These are phyloP conservation scores for Rhimphoctona megacephalus DNA, from an alignment of 2,888 invertebrate genomes.

Conservation along the genomic window DNA sequence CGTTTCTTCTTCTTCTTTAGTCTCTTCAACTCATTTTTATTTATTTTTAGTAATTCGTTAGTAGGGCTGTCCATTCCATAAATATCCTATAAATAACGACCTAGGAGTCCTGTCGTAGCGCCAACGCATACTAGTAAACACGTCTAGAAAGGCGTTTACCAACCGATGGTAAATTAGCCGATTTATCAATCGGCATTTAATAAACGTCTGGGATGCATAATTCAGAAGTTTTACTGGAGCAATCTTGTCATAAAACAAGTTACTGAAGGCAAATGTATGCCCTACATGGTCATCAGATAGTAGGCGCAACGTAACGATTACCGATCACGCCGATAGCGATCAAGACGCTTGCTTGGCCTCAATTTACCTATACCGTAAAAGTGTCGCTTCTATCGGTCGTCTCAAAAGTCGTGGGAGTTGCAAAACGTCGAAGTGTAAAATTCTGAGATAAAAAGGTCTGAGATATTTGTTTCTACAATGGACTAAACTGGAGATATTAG, in stretches of 20 bases:
- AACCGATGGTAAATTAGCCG: slow-evolving; percentile 24
- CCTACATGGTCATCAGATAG: slow-evolving; percentile 13
- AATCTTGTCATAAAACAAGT: slow-evolving; percentile 17
- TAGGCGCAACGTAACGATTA: slow-evolving; percentile 67
- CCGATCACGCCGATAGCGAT: slow-evolving; percentile 64
- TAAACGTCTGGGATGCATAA: slow-evolving; percentile 15
- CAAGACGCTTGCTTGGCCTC: slow-evolving; percentile 41
- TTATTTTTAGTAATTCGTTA: background rate
- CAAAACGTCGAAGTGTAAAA: background rate
- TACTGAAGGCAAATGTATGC: background rate
- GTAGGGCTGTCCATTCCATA: background rate
- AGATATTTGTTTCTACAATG: background rate
- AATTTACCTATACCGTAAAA: background rate
- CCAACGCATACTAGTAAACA: slow-evolving; percentile 1
- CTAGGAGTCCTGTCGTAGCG: background rate
- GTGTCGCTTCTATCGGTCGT: background rate
- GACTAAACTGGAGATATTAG: background rate
- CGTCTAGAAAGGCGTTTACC: slow-evolving; percentile 15
- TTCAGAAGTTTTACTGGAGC: slow-evolving; percentile 28
- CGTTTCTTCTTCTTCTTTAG: background rate
- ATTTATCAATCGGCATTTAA: slow-evolving; percentile 49
- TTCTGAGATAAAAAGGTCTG: background rate
- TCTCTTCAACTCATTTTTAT: background rate
- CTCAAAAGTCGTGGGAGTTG: background rate
- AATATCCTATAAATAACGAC: background rate